Evolutionary conservation across 30 jellyfish, hydroid and myxozoan species (phyloP), one percentile per base, ranked within the genome.

Genomic region (Rhopilema esculentum): DNA sequence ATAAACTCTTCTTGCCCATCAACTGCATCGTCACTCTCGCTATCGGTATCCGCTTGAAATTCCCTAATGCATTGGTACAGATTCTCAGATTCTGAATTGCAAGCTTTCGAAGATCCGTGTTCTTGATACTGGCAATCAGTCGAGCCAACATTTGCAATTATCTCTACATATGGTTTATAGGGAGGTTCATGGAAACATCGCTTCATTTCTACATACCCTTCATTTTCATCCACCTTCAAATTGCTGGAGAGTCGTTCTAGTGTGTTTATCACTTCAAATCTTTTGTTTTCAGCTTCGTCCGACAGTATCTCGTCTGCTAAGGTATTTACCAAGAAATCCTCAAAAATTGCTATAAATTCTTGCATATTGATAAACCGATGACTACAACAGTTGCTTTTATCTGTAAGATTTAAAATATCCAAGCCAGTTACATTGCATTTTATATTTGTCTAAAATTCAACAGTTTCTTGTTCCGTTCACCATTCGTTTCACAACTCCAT

Each of bases 1-100:
- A 78, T 66, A 1, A 69, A 75, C 33, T 62, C 65, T n/a, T 23
- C 50, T 33, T 73, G 70, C 57, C 12, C 57, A 40, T 2, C 57
- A 2, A 2, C 57, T 40, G 6, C 57, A 40, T 12, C 6, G 12
- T 40, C 57, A 40, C 57, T 40, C 6, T 40, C 57, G 57, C 57
- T 40, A 2, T 40, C 57, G 12, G 57, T 40, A 6, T 12, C 57
- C 57, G 57, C 57, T 40, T 40, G 9, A 40, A 40, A 12, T 2
- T 40, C 12, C 12, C 6, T 12, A 40, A 40, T 40, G 9, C 12
- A 6, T 40, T 40, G 9, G 12, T 40, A 40, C 57, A 40, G 9
- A 40, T 40, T 2, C 57, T 40, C 57, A 40, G 12, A 40, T 12
- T 40, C 12, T 6, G 57, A 40, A 12, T 40, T 12, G 12, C 57